Evolutionary conservation across 2,888 invertebrate species (phyloP), one percentile per base, ranked within the genome.

Genomic region (Latrodectus hesperus): DNA sequence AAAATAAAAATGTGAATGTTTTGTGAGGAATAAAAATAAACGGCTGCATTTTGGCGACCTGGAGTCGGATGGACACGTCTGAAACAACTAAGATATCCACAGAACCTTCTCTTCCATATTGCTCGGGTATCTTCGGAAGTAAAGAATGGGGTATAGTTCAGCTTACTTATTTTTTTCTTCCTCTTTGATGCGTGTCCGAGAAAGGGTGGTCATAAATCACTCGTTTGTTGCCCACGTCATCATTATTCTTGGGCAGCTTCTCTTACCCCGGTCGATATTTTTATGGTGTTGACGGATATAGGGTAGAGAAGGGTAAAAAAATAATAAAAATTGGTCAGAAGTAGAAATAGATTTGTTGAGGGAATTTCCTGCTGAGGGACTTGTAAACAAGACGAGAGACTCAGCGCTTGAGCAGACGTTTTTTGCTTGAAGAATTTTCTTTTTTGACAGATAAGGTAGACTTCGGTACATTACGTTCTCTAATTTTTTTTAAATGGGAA

Each of bases 161-260:
- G 67, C 64, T 49, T 65, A 49, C 14, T 52, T 49, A 60, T 52
- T 72, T 71, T 72, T 70, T 71, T 53, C 70, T 55, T 26, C 71
- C 26, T 51, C 53, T 14, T n/a, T 70, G 38, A 12, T 79, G 55
- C 83, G 83, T 70, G 84, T 84, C 84, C 84, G 55, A 84, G 49
- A 83, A 75, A 73, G 71, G 76, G n/a, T 83, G 84, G 84, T 78
- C 84, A 84, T 84, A 84, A 84, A 84, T 84, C 84, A 84, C 77
- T 77, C 68, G 72, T 78, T 77, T 84, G 84, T 77, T 84, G 84
- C 65, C 84, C 77, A 78, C 84, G 84, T 84, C 84, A 78, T 84
- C 84, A 72, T 78, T 72, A 77, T 84, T 84, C 74, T 80, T 51
- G 55, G 55, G 55, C 12, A 78, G 71, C 51, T 55, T 53, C 22